Percentiles rank a stretch among this genome's conserved stretches.
Evolutionary conservation across 2,888 invertebrate genomes (phyloP).

Genomic region (Cheilosia vernalis): DNA sequence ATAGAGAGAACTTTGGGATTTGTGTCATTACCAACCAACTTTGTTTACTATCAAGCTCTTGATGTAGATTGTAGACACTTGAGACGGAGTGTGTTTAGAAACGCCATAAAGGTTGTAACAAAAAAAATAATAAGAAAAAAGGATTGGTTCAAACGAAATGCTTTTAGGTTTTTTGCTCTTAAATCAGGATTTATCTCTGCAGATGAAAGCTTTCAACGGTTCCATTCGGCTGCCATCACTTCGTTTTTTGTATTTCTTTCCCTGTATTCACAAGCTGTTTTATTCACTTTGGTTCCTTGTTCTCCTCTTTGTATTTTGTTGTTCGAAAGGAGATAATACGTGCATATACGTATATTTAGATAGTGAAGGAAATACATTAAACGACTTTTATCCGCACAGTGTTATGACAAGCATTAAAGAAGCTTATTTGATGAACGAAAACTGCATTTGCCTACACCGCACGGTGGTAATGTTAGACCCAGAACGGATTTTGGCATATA

Average conservation of each 20-base stretch:
- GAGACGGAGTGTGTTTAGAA: slow-evolving; percentile 26
- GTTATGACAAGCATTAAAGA: slow-evolving; percentile 33
- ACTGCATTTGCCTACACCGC: slow-evolving; percentile 21
- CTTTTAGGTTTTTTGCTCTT: slow-evolving; percentile 39
- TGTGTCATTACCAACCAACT: slow-evolving; percentile 24
- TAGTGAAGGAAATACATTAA: slow-evolving; percentile 39
- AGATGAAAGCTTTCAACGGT: slow-evolving; percentile 54
- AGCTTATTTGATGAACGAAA: slow-evolving; percentile 35
- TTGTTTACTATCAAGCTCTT: slow-evolving; percentile 2
- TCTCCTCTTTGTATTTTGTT: slow-evolving; percentile 8
- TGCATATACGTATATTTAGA: slow-evolving; percentile 16
- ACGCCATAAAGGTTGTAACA: slow-evolving; percentile 21
- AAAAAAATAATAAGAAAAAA: not conserved
- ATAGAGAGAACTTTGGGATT: slow-evolving; percentile 15
- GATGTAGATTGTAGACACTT: slow-evolving; percentile 5
- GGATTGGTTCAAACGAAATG: slow-evolving; percentile 39
- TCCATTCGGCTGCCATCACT: slow-evolving; percentile 26
- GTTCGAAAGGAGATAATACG: slow-evolving; percentile 27
- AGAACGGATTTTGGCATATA: not conserved
- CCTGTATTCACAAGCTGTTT: slow-evolving; percentile 38
- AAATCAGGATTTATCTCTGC: slow-evolving; percentile 60
- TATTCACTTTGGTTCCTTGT: slow-evolving; percentile 34
- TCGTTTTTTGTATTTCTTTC: slow-evolving; percentile 20
- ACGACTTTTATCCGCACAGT: slow-evolving; percentile 27
- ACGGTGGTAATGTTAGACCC: not conserved